Conservation (phyloP, 2,888 invertebrate genomes). For the Aethes cnicana region DNA sequence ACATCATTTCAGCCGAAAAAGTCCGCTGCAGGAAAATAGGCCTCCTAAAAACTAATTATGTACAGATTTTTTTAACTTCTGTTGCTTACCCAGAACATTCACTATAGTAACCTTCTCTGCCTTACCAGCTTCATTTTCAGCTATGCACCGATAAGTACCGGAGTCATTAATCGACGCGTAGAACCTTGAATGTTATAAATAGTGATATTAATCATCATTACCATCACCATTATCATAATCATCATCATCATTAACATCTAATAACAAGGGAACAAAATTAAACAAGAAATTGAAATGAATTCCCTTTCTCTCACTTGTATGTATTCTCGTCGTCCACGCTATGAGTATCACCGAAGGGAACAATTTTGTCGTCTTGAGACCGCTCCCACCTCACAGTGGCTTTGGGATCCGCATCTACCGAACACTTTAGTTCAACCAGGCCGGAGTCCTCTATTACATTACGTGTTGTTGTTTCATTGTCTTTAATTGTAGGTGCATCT, state of each 20-base stretch:
- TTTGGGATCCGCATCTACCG: constrained; percentile 56
- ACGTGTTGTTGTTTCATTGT: constrained; percentile 36
- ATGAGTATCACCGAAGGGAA: constrained; percentile 50
- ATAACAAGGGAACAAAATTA: no score
- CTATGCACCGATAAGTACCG: constrained; percentile 63
- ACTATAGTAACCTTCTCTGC: constrained; percentile 48
- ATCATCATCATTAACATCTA: no score
- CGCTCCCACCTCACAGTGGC: constrained; percentile 62
- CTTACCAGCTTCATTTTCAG: constrained; percentile 58
- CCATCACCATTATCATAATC: no score
- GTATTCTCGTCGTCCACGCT: constrained; percentile 47
- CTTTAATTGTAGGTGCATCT: constrained; percentile 61
- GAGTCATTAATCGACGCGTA: constrained; percentile 54
- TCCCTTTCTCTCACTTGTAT: constrained; percentile 49
- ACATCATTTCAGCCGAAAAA: no score
- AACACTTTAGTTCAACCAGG: constrained; percentile 50
- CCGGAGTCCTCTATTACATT: constrained; percentile 51
- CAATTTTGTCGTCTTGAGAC: constrained; percentile 48
- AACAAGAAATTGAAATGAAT: no score
- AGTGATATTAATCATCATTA: background rate
- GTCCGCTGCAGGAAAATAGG: no score
- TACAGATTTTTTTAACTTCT: no score
- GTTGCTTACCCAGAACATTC: constrained; percentile 61
- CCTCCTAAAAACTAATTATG: no score
- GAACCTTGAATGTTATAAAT: constrained; percentile 47